phyloP scores from a whole-genome alignment of 2,888 invertebrate species.

The Galerucella nymphaeae region DNA sequence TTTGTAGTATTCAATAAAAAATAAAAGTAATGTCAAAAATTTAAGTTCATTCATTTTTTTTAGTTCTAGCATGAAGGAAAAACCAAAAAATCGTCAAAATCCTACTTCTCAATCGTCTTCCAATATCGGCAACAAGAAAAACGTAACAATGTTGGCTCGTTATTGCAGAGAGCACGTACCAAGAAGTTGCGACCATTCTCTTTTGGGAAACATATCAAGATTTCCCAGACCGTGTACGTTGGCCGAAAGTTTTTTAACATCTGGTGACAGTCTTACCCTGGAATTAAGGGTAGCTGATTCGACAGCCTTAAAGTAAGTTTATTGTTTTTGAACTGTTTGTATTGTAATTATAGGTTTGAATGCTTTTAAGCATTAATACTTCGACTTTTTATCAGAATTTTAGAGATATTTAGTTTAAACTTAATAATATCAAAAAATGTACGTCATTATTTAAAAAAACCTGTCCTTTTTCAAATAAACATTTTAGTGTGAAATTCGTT shows the following conservation, averaged over 20 bases:
- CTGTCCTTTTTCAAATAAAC: too few species aligned
- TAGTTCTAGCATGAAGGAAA: constrained; percentile 57
- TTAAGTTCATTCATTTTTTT: constrained; percentile 38
- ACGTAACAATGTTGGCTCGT: constrained; percentile 82
- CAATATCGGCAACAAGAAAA: constrained; percentile 63
- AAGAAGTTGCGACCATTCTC: constrained; percentile 84
- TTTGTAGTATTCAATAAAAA: too few species aligned
- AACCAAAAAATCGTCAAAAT: constrained; percentile 52
- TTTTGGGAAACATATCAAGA: constrained; percentile 69
- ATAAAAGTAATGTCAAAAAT: too few species aligned
- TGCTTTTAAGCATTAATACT: too few species aligned
- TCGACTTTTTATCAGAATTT: too few species aligned
- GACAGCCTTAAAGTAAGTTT: constrained; percentile 81
- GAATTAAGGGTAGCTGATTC: constrained; percentile 84
- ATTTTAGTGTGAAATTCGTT: too few species aligned
- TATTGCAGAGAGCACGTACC: constrained; percentile 87
- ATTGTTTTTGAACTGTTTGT: neutral
- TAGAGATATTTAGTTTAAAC: too few species aligned
- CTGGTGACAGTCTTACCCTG: constrained; percentile 82
- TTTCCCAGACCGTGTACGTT: constrained; percentile 78
- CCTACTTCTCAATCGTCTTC: constrained; percentile 61
- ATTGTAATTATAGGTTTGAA: neutral
- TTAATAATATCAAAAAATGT: too few species aligned
- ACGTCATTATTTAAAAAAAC: too few species aligned
- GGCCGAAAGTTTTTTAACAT: constrained; percentile 85